These are phyloP conservation scores for Umimayanthus chanpuru DNA, from an alignment of 92 coral and sea anemone species.

Conservation along the genomic window DNA sequence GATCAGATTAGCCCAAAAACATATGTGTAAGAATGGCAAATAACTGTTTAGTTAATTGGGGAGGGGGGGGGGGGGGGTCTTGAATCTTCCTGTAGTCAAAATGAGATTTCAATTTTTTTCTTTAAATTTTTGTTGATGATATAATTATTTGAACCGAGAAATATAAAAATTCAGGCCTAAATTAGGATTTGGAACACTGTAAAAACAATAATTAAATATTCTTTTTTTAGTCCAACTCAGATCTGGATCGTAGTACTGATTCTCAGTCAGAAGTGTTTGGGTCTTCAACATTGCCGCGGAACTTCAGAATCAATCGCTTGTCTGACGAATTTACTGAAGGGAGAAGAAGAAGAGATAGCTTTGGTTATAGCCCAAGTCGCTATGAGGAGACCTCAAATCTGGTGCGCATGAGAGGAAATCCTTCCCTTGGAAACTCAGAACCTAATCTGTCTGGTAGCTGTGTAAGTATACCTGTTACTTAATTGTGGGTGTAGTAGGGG, in stretches of 20 bases:
- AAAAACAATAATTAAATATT: background rate
- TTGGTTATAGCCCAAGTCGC: constrained; percentile 71
- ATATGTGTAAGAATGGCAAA: too few species aligned
- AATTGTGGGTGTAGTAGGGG: too few species aligned
- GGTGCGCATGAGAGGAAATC: constrained; percentile 92
- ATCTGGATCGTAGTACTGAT: constrained; percentile 79
- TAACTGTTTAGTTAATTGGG: too few species aligned
- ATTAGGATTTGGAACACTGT: constrained; percentile 31
- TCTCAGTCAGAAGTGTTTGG: constrained; percentile 86
- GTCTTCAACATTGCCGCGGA: constrained; percentile 92
- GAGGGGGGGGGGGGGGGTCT: too few species aligned
- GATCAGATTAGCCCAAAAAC: too few species aligned
- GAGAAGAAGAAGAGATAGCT: constrained; percentile 79
- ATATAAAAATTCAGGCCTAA: background rate
- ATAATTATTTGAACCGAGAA: too few species aligned
- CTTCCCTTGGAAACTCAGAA: constrained; percentile 91
- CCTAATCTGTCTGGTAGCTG: constrained; percentile 93
- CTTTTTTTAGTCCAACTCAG: constrained; percentile 67
- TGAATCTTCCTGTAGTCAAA: too few species aligned
- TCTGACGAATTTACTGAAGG: constrained; percentile 83
- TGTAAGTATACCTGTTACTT: constrained; percentile 61
- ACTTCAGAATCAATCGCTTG: constrained; percentile 80
- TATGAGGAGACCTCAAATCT: constrained; percentile 89
- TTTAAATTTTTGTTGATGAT: too few species aligned
- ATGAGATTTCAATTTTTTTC: too few species aligned